phyloP scores from a whole-genome alignment of 2,113 vertebrate species.

The Indri indri region DNA sequence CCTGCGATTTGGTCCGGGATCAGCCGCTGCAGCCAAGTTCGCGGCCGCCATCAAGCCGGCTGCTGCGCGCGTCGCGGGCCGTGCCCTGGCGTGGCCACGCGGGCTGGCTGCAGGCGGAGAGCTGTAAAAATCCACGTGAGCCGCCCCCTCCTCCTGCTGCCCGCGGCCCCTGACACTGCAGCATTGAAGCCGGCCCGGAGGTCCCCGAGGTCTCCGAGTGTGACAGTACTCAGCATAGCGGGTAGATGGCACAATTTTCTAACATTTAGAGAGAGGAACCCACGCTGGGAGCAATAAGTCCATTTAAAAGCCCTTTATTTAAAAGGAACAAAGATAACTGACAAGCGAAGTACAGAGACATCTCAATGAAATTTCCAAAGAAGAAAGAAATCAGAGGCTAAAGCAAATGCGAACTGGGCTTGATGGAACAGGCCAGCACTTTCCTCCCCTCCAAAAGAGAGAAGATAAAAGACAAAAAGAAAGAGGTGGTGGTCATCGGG shows the following conservation, averaged over 20 bases:
- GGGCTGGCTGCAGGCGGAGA: slow-evolving; percentile 78
- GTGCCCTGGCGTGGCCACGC: slow-evolving; percentile 76
- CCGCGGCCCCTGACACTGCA: slow-evolving; percentile 84
- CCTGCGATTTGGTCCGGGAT: neutral
- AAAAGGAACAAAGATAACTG: slow-evolving; percentile 92
- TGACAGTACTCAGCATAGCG: slow-evolving; percentile 98
- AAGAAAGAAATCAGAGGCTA: slow-evolving; percentile 82
- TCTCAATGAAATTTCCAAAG: slow-evolving; percentile 90
- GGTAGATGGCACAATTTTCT: slow-evolving; percentile 99
- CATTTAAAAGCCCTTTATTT: slow-evolving; percentile 93
- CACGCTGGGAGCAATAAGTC: slow-evolving; percentile 90
- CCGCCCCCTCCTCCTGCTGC: slow-evolving; percentile 78
- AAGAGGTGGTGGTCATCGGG: neutral
- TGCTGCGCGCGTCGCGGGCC: slow-evolving; percentile 63
- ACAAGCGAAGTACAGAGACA: slow-evolving; percentile 89
- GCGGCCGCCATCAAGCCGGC: slow-evolving; percentile 54
- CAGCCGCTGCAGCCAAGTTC: slow-evolving; percentile 33
- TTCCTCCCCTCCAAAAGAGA: neutral
- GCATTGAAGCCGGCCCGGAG: slow-evolving; percentile 90
- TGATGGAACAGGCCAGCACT: slow-evolving; percentile 71
- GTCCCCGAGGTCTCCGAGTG: slow-evolving; percentile 91
- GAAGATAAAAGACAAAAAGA: slow-evolving; percentile 44
- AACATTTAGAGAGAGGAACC: slow-evolving; percentile 94
- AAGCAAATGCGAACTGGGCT: slow-evolving; percentile 79
- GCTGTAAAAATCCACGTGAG: slow-evolving; percentile 81